phyloP scores from a whole-genome alignment of 2,888 invertebrate species.

The Hyposoter didymator region DNA sequence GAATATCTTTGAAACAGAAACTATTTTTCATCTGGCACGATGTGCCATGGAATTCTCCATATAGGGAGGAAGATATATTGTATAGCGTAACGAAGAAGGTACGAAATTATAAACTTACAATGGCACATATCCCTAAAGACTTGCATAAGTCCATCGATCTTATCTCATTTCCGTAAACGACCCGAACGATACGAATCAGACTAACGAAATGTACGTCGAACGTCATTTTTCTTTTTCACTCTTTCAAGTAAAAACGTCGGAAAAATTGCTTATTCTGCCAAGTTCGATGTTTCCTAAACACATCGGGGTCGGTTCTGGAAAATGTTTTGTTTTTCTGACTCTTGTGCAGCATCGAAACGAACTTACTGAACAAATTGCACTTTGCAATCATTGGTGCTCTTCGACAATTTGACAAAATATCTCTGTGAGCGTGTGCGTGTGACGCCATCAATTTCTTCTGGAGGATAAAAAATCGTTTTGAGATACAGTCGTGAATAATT shows the following conservation, averaged over 20 bases:
- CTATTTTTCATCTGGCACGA: not conserved
- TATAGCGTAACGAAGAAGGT: not conserved
- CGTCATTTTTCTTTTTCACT: not conserved
- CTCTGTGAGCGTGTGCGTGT: not conserved
- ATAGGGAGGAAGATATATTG: not conserved
- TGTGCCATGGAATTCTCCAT: not conserved
- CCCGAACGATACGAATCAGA: not conserved
- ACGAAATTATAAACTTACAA: not conserved
- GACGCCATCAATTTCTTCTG: constrained; percentile 17
- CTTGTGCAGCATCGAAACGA: too few species aligned
- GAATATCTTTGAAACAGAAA: too few species aligned
- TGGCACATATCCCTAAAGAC: constrained; percentile 10
- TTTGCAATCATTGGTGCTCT: too few species aligned
- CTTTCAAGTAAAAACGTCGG: not conserved
- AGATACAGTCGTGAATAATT: constrained; percentile 60
- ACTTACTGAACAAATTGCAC: too few species aligned
- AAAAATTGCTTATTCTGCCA: not conserved
- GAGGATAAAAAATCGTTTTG: constrained; percentile 39
- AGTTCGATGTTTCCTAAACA: not conserved
- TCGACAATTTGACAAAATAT: too few species aligned
- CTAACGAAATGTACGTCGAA: not conserved
- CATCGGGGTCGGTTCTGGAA: too few species aligned
- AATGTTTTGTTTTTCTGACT: too few species aligned
- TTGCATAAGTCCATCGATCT: constrained; percentile 3
- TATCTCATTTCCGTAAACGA: not conserved